These are phyloP conservation scores for Microcebus griseorufus DNA, from an alignment of 2,113 vertebrate species.

Conservation along the genomic window DNA sequence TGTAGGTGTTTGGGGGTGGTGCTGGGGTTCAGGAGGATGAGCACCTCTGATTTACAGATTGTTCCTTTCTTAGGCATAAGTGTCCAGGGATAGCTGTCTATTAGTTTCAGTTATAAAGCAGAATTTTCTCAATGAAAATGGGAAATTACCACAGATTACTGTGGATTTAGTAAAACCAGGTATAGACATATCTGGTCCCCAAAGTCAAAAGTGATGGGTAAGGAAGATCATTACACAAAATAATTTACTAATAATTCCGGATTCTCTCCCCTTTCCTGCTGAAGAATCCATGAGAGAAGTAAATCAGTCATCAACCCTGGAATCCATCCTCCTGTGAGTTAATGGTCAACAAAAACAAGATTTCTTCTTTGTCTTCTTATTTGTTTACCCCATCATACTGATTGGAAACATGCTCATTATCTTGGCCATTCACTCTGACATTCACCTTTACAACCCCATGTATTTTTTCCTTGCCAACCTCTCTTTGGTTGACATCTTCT, in stretches of 20 bases:
- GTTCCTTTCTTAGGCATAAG: background rate
- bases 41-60: background rate
- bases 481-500: slow-evolving; percentile 48
- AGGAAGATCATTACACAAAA: background rate
- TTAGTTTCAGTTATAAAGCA: accelerated
- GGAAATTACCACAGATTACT: no score
- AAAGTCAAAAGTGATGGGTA: background rate
- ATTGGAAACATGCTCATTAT: slow-evolving; percentile 66
- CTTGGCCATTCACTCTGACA: background rate
- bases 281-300: background rate
- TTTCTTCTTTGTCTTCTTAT: slow-evolving; percentile 38
- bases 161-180: background rate
- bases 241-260: background rate
- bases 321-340: slow-evolving; percentile 56
- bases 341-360: background rate
- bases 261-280: background rate
- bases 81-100: background rate
- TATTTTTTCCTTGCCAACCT: slow-evolving; percentile 63
- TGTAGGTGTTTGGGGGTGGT: background rate
- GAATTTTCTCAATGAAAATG: background rate
- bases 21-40: background rate
- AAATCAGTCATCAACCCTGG: background rate
- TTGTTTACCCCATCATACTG: slow-evolving; percentile 48
- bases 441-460: slow-evolving; percentile 56
- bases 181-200: background rate